These are phyloP conservation scores for Disparrhopalites patrizii DNA, from an alignment of 2,888 invertebrate genomes.

Conservation along the genomic window DNA sequence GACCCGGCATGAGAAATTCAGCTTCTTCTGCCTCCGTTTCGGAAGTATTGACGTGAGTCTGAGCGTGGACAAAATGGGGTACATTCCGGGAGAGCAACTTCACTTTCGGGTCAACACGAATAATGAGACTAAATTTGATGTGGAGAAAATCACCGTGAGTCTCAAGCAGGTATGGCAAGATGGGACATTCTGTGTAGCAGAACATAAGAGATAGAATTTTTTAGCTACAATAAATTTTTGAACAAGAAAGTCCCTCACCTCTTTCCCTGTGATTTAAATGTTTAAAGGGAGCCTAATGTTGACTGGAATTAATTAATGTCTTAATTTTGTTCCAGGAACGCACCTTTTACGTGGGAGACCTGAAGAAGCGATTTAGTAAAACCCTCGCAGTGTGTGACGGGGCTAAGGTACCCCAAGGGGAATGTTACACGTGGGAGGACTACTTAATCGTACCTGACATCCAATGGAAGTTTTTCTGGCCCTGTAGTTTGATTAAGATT, in stretches of 20 bases:
- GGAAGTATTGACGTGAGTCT: constrained; percentile 21
- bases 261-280: too few relatives aligned
- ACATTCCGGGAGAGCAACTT: constrained; percentile 19
- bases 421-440: constrained; percentile 11
- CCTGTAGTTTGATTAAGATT: constrained; percentile 18
- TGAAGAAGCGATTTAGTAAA: constrained; percentile 22
- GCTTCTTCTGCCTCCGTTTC: constrained; percentile 16
- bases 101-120: constrained; percentile 19
- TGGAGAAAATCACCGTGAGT: constrained; percentile 14
- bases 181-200: too few relatives aligned
- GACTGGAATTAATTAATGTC: background rate
- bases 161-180: constrained; percentile 23
- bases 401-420: constrained; percentile 11
- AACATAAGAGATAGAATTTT: too few relatives aligned
- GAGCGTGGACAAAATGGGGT: constrained; percentile 21
- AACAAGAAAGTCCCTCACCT: too few relatives aligned
- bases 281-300: too few relatives aligned
- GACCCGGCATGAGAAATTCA: constrained; percentile 18
- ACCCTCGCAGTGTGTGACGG: constrained; percentile 17
- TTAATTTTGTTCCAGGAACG: constrained; percentile 6
- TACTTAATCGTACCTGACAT: constrained; percentile 21
- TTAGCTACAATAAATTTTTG: too few relatives aligned
- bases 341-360: constrained; percentile 19
- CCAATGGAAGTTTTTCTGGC: constrained; percentile 22
- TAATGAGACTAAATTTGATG: constrained; percentile 23